Base-by-base conservation (phyloP, 2,888 invertebrate species). In the Hanleya hanleyi region DNA sequence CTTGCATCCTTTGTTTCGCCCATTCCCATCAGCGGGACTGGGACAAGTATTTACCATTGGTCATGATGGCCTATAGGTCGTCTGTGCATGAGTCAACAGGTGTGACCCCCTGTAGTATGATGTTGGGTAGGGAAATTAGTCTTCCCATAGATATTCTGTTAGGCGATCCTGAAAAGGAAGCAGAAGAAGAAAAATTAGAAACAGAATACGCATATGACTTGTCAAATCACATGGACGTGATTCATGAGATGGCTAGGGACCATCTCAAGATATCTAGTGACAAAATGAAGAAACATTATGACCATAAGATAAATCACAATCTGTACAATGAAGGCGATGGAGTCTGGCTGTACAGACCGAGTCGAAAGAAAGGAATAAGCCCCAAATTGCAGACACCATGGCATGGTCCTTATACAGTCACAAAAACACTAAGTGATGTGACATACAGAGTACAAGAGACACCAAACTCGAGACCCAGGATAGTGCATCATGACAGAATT, bases 61-160 rank as follows among this genome's bases (percentile, higher is more conserved):
- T 78, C 0, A 71, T 77, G 73, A 69, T 78, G 73, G 79, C 78
- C 3, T 79, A 78, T 66, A 69, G 76, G 38, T 77, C 78, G 12
- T 64, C 76, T 18, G 29, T 73, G 32, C 79, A 79, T 50, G 71
- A 68, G 26, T 67, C 75, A 1, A 79, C 77, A 6, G 67, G 68
- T 7, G 65, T 67, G 4, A 71, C 79, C 22, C 78, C 78, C 5
- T 62, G 41, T 7, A 35, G 51, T 32, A 66, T 80, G 69, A 70
- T 74, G 26, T 67, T 77, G 22, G 78, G 78, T 18, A 51, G 77
- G 62, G 67, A 71, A 35, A 64, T 80, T 22, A 29, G 12, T 18
- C 26, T 57, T 18, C 57, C 57, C 15, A 3, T 26, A 4, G 57
- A 57, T 57, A 15, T 57, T 2, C 15, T 7, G 57, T 29, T 51